These are phyloP conservation scores for Porphyrio hochstetteri DNA, from an alignment of 2,113 vertebrate species.

Conservation along the genomic window DNA sequence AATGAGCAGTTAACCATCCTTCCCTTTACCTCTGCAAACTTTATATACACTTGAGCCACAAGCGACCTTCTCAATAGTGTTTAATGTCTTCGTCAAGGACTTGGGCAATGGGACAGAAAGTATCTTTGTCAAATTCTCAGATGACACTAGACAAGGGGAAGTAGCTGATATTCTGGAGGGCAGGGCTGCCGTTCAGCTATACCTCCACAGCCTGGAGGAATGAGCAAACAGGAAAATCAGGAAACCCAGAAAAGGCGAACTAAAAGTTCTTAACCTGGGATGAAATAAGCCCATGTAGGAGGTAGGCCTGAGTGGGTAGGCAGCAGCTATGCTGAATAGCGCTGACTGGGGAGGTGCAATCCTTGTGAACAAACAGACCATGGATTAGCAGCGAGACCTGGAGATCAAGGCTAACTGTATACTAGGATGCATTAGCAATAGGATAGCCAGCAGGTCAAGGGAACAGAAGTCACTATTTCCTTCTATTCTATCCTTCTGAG, in stretches of 20 bases:
- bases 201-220: background rate
- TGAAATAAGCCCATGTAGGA: background rate
- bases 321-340: background rate
- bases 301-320: background rate
- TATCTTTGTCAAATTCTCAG: background rate
- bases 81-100: constrained; percentile 20
- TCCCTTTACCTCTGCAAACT: background rate
- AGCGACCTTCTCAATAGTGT: background rate
- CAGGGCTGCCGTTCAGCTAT: accelerated
- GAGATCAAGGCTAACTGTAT: background rate
- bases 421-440: background rate
- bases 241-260: background rate
- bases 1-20: constrained; percentile 5
- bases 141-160: background rate
- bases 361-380: background rate
- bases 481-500: background rate
- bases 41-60: background rate
- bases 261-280: background rate
- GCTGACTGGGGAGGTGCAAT: accelerated
- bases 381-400: background rate
- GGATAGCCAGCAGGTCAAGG: background rate
- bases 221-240: background rate
- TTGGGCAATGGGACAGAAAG: background rate
- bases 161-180: background rate
- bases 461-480: background rate